phyloP scores from a whole-genome alignment of 2,888 invertebrate genomes.

The Teleogryllus oceanicus region DNA sequence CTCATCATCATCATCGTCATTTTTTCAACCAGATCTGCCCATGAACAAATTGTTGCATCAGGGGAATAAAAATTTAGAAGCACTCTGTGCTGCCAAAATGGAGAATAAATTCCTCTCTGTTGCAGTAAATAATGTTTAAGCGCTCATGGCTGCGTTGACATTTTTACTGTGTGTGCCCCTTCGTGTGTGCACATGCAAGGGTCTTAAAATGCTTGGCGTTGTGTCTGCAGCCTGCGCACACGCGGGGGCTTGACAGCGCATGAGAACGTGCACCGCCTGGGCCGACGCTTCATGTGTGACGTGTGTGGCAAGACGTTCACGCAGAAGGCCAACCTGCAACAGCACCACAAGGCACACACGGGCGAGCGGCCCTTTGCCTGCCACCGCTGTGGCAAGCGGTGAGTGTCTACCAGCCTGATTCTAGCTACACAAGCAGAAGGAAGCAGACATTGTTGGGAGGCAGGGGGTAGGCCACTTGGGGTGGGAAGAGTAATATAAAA shows the following conservation, averaged over 20 bases:
- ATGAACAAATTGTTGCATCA: too few relatives aligned
- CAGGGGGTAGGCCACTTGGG: too few relatives aligned
- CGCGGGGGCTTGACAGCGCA: slow-evolving; percentile 50
- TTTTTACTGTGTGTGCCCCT: not conserved
- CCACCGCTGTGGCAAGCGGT: slow-evolving; percentile 51
- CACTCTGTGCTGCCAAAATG: too few relatives aligned
- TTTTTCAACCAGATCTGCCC: too few relatives aligned
- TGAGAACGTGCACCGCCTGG: slow-evolving; percentile 49
- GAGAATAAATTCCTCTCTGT: too few relatives aligned
- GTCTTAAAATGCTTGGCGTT: not conserved
- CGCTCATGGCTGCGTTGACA: too few relatives aligned
- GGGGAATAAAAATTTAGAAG: too few relatives aligned
- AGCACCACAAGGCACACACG: slow-evolving; percentile 51
- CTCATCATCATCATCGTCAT: too few relatives aligned
- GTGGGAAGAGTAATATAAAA: too few relatives aligned
- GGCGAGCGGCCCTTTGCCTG: slow-evolving; percentile 53
- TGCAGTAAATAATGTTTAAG: too few relatives aligned
- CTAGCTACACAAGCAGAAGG: too few relatives aligned
- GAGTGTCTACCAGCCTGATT: slow-evolving; percentile 36
- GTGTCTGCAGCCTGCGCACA: slow-evolving; percentile 46
- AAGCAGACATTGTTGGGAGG: too few relatives aligned
- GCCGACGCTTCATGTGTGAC: slow-evolving; percentile 51
- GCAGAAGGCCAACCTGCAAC: slow-evolving; percentile 53
- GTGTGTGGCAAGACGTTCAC: slow-evolving; percentile 56
- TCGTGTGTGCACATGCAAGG: not conserved